Base-by-base conservation (phyloP, 2,888 invertebrate genomes). In the Andricus curvator region DNA sequence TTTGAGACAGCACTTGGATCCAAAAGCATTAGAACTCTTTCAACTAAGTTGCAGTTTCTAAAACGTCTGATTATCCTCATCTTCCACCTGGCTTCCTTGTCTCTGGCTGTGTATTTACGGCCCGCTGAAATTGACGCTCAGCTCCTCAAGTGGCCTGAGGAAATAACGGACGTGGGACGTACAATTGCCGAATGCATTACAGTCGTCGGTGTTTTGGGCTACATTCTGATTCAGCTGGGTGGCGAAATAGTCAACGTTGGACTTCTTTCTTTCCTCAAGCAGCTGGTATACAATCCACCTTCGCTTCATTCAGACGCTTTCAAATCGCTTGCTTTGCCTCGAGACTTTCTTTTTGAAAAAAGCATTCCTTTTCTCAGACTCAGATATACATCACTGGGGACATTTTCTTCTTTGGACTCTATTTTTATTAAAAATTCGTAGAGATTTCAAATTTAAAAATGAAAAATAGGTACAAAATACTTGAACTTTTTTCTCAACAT, bases 181-280 rank as follows among this genome's bases (percentile, higher is more conserved):
- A 93, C 91, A 79, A 88, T 89, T 64, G 90, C 92, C 88, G 99
- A 99, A 94, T 93, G 97, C 80, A 96, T 97, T 6, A 98, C 98
- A 1, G 95, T 98, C 79, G 91, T 96, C 4, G 97, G 98, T 22
- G 98, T 99, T 11, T 92, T 98, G 5, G 96, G 96, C 89, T 99
- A 98, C 90, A 95, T 99, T 8, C 94, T 98, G 81, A 94, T 98
- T 83, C 99, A 99, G 92, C 98, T 99, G 92, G 97, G 98, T 0
- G 97, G 97, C 88, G 99, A 99, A 93, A 96, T 99, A 81, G 96
- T 97, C 92, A 98, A 99, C 91, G 98, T 99, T 91, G 99, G 99
- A 6, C 92, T 98, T 17, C 94, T 95, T 78, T 97, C 97, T 0
- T 99, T 98, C 93, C 93, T 98, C 79, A 97, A 97, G 89, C 99